Percentiles rank a stretch among this genome's conserved stretches.
Conservation (phyloP, 1,140 invertebrate genomes). For the Physella acuta region DNA sequence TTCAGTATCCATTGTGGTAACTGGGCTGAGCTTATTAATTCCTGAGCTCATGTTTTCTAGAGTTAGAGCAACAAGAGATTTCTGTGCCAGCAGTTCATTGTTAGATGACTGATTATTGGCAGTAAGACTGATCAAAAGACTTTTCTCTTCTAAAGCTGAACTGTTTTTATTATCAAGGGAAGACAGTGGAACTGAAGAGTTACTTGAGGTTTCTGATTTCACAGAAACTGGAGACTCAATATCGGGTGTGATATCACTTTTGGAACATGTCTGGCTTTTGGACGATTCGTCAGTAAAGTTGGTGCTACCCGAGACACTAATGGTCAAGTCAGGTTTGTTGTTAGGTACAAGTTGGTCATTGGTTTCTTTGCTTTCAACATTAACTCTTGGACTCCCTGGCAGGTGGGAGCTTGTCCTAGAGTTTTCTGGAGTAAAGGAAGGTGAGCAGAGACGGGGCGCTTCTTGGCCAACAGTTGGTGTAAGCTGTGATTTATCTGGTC, state of each 20-base stretch:
- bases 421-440: slow-evolving; percentile 21
- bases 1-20: no score
- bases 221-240: slow-evolving; percentile 23
- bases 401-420: slow-evolving; percentile 13
- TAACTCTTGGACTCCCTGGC: slow-evolving; percentile 13
- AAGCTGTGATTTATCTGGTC: slow-evolving; percentile 24
- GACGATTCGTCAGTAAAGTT: slow-evolving; percentile 1
- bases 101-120: background rate
- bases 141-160: background rate
- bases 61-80: no score
- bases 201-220: slow-evolving; percentile 22
- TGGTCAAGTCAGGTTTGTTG: slow-evolving; percentile 7
- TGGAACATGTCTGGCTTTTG: background rate
- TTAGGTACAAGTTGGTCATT: background rate
- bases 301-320: background rate
- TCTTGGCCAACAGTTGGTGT: slow-evolving; percentile 20
- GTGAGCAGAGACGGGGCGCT: slow-evolving; percentile 12
- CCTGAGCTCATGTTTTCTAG: no score
- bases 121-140: background rate
- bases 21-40: no score
- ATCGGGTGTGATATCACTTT: slow-evolving; percentile 11
- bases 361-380: background rate
- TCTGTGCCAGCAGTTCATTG: no score
- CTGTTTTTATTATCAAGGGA: slow-evolving; percentile 14
- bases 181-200: slow-evolving; percentile 16